Conservation (phyloP, 2,888 invertebrate genomes). For the Drosophila infuscata region DNA sequence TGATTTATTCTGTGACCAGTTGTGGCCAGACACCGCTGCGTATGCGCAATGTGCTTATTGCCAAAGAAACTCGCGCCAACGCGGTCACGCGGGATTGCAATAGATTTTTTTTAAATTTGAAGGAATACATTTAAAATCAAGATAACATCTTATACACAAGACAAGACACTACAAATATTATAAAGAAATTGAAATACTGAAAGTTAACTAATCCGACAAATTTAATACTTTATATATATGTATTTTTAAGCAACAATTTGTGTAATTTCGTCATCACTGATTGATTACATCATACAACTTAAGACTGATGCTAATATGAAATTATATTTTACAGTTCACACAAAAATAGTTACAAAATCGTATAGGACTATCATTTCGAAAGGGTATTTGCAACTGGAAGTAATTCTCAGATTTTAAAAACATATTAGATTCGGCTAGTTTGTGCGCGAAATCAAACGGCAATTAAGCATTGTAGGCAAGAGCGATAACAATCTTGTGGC, state of each 20-base stretch:
- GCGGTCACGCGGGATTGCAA: conserved; percentile 34
- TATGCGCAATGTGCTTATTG: conserved; percentile 63
- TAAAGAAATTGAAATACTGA: rapidly evolving
- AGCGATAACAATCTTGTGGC: conserved; percentile 70
- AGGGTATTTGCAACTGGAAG: not conserved
- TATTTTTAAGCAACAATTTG: not conserved
- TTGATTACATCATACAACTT: not conserved
- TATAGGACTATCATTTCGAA: not conserved
- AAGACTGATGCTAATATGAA: not conserved
- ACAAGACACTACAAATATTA: not conserved
- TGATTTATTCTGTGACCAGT: conserved; percentile 64
- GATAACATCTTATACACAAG: not conserved
- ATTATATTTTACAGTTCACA: not conserved
- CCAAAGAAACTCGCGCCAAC: conserved; percentile 51
- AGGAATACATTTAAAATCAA: not conserved
- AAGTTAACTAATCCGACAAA: not conserved
- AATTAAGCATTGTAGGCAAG: conserved; percentile 70
- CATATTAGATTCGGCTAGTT: conserved; percentile 30
- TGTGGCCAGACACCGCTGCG: conserved; percentile 60
- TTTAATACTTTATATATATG: not conserved
- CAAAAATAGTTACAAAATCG: not conserved
- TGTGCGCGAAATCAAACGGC: conserved; percentile 59
- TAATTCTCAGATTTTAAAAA: not conserved
- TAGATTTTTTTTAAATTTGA: no score
- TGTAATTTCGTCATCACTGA: not conserved